These are phyloP conservation scores for Bombus breviceps DNA, from an alignment of 1,140 invertebrate species.

Conservation along the genomic window DNA sequence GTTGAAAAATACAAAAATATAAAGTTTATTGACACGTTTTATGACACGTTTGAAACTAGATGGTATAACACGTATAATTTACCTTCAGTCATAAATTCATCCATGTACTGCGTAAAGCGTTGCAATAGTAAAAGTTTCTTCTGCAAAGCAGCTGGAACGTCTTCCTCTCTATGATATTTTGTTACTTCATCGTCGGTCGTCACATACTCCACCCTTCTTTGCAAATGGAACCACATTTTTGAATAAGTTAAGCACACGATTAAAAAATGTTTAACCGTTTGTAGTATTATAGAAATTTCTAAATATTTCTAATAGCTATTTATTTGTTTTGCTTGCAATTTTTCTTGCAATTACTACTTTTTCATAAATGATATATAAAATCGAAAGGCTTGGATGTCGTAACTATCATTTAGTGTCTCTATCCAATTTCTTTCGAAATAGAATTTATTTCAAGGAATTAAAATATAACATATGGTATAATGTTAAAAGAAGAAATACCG, in stretches of 20 bases:
- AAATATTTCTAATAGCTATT: not conserved
- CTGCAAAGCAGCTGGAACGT: conserved; percentile 90
- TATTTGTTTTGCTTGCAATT: not conserved
- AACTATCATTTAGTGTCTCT: not conserved
- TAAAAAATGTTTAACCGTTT: not conserved
- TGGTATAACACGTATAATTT: conserved; percentile 45
- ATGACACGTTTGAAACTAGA: not conserved
- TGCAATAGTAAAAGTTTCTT: conserved; percentile 98
- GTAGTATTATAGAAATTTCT: not conserved
- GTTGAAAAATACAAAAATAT: no score
- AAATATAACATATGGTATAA: not conserved
- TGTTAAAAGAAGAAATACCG: conserved; percentile 60
- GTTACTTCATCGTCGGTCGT: conserved; percentile 93
- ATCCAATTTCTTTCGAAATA: not conserved
- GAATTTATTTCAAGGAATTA: not conserved
- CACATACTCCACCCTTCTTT: conserved; percentile 96
- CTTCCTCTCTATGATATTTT: conserved; percentile 91
- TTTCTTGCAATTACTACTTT: not conserved
- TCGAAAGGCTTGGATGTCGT: not conserved
- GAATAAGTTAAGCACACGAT: not conserved
- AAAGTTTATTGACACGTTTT: no score
- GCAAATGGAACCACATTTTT: conserved; percentile 27
- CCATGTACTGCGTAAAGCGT: conserved; percentile 99
- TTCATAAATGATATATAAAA: not conserved
- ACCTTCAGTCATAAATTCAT: conserved; percentile 96